Percentiles rank a stretch among this genome's conserved stretches.
Conservation (phyloP, 2,113 vertebrate genomes). For the Phasianus colchicus region DNA sequence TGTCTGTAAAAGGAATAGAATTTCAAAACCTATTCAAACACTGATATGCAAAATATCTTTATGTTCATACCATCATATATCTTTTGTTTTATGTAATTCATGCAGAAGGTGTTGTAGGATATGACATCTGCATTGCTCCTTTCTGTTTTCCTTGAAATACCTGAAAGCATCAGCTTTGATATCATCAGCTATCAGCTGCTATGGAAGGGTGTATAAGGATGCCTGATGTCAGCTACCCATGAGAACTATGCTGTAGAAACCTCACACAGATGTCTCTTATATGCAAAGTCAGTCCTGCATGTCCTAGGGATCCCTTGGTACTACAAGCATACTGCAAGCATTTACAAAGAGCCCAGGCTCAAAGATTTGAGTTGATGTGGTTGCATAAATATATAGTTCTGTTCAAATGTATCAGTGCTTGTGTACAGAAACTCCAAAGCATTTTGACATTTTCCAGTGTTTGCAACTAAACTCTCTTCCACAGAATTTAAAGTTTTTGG, state of each 20-base stretch:
- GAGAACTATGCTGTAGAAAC: background rate
- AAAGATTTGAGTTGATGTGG: accelerated
- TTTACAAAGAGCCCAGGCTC: background rate
- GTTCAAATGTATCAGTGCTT: background rate
- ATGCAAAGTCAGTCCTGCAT: background rate
- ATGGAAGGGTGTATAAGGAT: background rate
- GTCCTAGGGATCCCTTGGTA: background rate
- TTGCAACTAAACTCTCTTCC: background rate
- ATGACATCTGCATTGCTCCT: background rate
- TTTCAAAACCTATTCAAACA: background rate
- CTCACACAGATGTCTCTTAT: background rate
- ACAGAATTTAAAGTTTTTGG: background rate
- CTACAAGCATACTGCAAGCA: background rate
- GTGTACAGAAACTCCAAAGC: accelerated
- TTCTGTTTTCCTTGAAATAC: background rate
- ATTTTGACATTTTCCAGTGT: background rate
- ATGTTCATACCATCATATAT: background rate
- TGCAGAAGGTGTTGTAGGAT: background rate
- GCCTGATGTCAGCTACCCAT: background rate
- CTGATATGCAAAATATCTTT: background rate
- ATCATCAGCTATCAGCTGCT: background rate
- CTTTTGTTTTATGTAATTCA: background rate
- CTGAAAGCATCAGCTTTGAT: background rate
- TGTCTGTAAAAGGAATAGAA: background rate
- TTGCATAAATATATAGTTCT: background rate